Base-by-base conservation (phyloP, 2,113 vertebrate species). In the Astatoreochromis straeleni region DNA sequence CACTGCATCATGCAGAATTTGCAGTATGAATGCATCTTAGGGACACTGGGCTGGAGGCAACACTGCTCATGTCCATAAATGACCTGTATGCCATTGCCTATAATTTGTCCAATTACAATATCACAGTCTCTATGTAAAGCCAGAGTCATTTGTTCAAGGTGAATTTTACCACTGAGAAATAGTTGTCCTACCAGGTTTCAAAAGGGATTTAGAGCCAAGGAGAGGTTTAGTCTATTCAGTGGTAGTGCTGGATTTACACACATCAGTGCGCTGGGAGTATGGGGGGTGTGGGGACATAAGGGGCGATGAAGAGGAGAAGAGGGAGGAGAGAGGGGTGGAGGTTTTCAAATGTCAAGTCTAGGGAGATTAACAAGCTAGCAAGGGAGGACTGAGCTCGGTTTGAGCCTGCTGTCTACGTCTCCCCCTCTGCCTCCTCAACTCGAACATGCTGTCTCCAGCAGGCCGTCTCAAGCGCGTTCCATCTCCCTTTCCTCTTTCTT, bases 281-380 rank as follows among this genome's bases (percentile, higher is more conserved):
- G 51, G n/a, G 53, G 49, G 17, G 57, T 19, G 47, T 45, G 49
- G 73, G 86, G 33, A 24, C 17, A 38, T 79, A 53, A 49, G 51
- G 83, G 70, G 79, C 29, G 73, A 80, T 70, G 73, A 84, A 57
- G 53, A 49, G 70, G 58, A 70, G 53, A 16, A 31, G 68, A 31
- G 80, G 79, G 83, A 60, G 51, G 84, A 57, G 75, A 75, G 87
- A 65, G 83, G 81, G 81, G 85, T 82, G 81, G 85, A 89, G 80
- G 91, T 91, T 95, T 94, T 93, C 89, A 96, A 95, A 96, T 96
- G 95, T 95, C 95, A 96, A 89, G 90, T 93, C 92, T 88, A 6
- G 26, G 21, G 94, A 94, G 93, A 94, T 96, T 95, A 94, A 92
- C 92, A 91, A 93, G 91, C 85, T 33, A 85, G 91, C 85, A 21